These are phyloP conservation scores for Hermaeophaga mercurialis DNA, from an alignment of 2,888 invertebrate genomes.

Conservation along the genomic window DNA sequence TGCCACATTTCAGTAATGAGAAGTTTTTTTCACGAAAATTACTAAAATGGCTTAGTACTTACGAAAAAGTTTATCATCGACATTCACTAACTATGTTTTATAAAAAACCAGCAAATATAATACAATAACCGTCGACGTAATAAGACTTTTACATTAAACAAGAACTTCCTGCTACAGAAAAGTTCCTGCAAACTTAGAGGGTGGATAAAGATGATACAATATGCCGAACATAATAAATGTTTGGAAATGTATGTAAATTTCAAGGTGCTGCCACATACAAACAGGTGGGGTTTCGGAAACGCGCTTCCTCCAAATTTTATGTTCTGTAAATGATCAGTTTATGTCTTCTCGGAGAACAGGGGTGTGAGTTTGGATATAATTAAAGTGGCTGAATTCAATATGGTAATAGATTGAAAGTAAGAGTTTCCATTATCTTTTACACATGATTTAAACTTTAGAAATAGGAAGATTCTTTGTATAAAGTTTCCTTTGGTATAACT, in stretches of 20 bases:
- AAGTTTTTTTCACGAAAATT: too few species aligned
- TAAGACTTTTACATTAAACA: conserved; percentile 5
- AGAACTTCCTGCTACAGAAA: conserved; percentile 2
- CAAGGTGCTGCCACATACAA: conserved; percentile 28
- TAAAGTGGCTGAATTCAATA: not conserved
- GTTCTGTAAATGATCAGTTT: conserved; percentile 41
- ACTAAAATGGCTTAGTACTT: too few species aligned
- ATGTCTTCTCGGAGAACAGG: not conserved
- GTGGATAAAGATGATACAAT: conserved; percentile 22
- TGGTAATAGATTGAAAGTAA: not conserved
- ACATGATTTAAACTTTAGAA: not conserved
- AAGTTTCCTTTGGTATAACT: too few species aligned
- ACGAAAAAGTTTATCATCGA: too few species aligned
- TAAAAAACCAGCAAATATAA: not conserved
- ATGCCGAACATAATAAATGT: conserved; percentile 30
- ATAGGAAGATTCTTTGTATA: too few species aligned
- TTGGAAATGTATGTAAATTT: conserved; percentile 28
- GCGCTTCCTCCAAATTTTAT: conserved; percentile 34
- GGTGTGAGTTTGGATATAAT: not conserved
- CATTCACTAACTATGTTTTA: too few species aligned
- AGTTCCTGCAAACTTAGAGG: conserved; percentile 3
- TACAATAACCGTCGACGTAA: conserved; percentile 10
- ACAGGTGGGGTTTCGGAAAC: conserved; percentile 25
- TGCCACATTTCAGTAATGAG: too few species aligned
- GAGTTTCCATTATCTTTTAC: not conserved